Conservation (phyloP, 30 jellyfish, hydroid and myxozoan genomes). For the Turritopsis rubra region DNA sequence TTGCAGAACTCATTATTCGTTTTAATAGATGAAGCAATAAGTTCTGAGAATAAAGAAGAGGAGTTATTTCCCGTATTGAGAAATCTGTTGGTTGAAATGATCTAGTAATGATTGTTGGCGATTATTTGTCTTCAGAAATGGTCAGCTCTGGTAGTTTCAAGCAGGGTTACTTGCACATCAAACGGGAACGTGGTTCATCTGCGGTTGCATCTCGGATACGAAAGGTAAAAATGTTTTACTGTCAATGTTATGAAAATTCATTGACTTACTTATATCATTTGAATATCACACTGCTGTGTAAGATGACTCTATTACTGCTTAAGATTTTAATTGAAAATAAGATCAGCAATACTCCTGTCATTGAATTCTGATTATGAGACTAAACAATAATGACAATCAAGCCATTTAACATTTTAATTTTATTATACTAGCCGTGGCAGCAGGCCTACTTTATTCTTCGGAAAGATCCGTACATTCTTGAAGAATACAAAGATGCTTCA, state of each 20-base stretch:
- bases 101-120: neutral
- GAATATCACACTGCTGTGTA: neutral
- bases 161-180: constrained; percentile 68
- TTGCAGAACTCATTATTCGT: neutral
- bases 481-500: constrained; percentile 78
- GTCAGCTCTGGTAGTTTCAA: constrained; percentile 23
- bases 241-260: neutral
- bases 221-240: no score
- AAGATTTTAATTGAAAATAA: no score
- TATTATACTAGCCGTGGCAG: constrained; percentile 96
- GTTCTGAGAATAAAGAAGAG: neutral
- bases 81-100: neutral
- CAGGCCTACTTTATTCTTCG: constrained; percentile 57
- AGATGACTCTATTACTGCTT: no score
- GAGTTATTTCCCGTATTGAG: neutral
- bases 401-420: no score
- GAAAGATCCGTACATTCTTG: constrained; percentile 33
- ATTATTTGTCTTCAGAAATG: neutral
- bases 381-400: no score
- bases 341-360: no score
- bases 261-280: neutral
- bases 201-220: constrained; percentile 27
- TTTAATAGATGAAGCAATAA: neutral
- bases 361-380: no score
- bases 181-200: constrained; percentile 61